Evolutionary conservation across 2,888 invertebrate genomes (phyloP).

Genomic region (Tupiocoris notatus): DNA sequence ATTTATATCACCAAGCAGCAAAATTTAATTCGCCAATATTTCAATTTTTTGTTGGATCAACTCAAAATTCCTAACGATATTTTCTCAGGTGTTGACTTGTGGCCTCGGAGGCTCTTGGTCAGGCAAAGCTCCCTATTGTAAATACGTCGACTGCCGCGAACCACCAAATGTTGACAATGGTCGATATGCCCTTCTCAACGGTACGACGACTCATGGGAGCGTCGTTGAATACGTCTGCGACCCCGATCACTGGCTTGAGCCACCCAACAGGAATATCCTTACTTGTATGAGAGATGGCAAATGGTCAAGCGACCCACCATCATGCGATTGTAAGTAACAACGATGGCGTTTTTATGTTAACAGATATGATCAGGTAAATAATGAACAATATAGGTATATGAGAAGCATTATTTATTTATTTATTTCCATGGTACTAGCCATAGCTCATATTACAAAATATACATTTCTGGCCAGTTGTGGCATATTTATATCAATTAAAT

Average conservation of each 20-base stretch:
- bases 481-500: no score
- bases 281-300: constrained; percentile 79
- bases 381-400: not conserved
- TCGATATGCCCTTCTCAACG: constrained; percentile 68
- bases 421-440: no score
- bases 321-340: constrained; percentile 73
- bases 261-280: constrained; percentile 65
- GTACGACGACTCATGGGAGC: constrained; percentile 78
- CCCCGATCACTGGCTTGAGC: constrained; percentile 76
- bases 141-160: constrained; percentile 82
- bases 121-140: constrained; percentile 74
- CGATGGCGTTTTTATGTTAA: no score
- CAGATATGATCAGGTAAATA: not conserved
- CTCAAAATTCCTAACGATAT: not conserved
- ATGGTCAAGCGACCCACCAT: constrained; percentile 81
- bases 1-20: no score
- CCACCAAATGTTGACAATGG: constrained; percentile 78
- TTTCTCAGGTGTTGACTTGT: constrained; percentile 69
- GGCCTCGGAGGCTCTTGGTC: constrained; percentile 85
- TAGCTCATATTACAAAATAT: no score
- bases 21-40: no score
- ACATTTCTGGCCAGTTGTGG: no score
- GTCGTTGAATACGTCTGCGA: constrained; percentile 76
- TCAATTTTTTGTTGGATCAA: no score
- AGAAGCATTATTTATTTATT: no score